Conservation (phyloP, 2,888 invertebrate species). For the Calliopum simillimum region DNA sequence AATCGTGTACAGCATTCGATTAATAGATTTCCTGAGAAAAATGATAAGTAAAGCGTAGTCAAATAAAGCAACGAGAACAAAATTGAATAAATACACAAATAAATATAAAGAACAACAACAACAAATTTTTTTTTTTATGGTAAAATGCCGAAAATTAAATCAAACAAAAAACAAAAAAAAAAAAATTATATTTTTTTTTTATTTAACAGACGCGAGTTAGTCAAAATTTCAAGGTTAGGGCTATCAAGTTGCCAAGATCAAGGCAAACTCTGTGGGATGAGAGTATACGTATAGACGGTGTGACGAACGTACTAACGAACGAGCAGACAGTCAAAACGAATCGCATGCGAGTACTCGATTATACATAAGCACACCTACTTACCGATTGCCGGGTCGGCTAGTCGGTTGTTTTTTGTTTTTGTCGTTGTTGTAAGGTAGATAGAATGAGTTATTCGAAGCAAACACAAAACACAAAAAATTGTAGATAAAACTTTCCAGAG, state of each 20-base stretch:
- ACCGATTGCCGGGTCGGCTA: background rate
- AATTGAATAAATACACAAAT: background rate
- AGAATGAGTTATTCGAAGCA: background rate
- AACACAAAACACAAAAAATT: too few relatives aligned
- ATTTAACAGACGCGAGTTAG: constrained; percentile 16
- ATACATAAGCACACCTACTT: background rate
- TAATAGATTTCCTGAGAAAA: too few relatives aligned
- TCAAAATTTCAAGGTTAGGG: constrained; percentile 54
- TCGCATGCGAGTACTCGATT: background rate
- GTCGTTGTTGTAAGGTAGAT: background rate
- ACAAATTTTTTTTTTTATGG: background rate
- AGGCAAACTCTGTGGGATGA: constrained; percentile 50
- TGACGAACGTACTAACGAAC: background rate
- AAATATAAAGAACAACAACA: constrained; percentile 9
- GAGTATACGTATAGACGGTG: background rate
- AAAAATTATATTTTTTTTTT: background rate
- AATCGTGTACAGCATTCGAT: too few relatives aligned
- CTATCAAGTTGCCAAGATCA: constrained; percentile 65
- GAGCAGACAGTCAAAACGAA: background rate
- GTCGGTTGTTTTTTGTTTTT: background rate
- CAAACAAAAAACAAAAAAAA: constrained; percentile 12
- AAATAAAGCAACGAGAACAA: too few relatives aligned
- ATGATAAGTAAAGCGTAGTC: too few relatives aligned
- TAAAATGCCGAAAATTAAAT: constrained; percentile 26
- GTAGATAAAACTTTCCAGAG: too few relatives aligned